Evolutionary conservation across 2,113 vertebrate genomes (phyloP).

Genomic region (Poicephalus gulielmi): DNA sequence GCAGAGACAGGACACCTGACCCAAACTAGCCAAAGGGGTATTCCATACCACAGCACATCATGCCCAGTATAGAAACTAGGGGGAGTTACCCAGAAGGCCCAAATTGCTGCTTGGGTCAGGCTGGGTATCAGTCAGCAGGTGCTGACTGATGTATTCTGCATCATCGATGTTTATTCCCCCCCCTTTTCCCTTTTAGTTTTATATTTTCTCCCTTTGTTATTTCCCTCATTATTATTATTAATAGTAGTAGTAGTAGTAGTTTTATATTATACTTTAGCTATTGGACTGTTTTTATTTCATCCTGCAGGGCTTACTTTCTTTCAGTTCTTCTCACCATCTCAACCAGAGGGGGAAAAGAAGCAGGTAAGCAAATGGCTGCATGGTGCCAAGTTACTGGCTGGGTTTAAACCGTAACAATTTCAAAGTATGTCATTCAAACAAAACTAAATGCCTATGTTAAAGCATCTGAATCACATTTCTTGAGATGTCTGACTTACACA

Average conservation of each 20-base stretch:
- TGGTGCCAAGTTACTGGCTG: neutral
- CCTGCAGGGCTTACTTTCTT: neutral
- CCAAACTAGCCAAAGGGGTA: too few relatives aligned
- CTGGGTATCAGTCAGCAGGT: neutral
- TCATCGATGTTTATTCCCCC: neutral
- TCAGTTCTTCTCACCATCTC: neutral
- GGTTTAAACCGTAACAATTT: neutral
- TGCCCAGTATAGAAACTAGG: too few relatives aligned
- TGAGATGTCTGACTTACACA: neutral
- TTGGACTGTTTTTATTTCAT: neutral
- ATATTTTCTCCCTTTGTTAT: neutral
- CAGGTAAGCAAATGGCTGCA: neutral
- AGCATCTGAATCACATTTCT: neutral
- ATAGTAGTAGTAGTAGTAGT: neutral
- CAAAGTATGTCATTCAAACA: neutral
- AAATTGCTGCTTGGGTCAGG: neutral
- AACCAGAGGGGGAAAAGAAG: neutral
- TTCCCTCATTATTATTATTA: neutral
- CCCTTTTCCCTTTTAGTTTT: neutral
- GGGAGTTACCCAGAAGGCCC: too few relatives aligned
- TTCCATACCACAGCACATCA: too few relatives aligned
- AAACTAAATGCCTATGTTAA: neutral
- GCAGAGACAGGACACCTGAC: too few relatives aligned
- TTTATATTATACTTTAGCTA: neutral
- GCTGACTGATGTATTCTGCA: neutral